Evolutionary conservation across 1,140 invertebrate genomes (phyloP).

Genomic region (Drosophila ohnishii): DNA sequence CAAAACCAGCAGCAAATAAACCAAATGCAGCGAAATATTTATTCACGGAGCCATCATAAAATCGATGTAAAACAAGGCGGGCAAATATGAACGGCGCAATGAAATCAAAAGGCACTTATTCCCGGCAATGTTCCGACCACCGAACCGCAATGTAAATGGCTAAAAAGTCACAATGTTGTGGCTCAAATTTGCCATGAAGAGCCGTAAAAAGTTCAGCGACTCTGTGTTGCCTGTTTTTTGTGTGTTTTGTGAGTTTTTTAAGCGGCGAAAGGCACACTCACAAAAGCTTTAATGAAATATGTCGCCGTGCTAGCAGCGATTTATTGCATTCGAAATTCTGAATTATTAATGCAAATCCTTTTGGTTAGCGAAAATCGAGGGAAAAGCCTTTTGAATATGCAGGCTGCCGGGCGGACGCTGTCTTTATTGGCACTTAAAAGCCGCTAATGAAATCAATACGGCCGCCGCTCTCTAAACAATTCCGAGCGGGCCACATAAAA

Average conservation of each 20-base stretch:
- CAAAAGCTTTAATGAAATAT: conserved; percentile 22
- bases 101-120: conserved; percentile 48
- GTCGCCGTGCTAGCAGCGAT: conserved; percentile 25
- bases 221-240: conserved; percentile 8
- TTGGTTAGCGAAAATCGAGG: conserved; percentile 3
- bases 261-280: neutral
- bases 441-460: conserved; percentile 74
- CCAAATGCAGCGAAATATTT: conserved; percentile 21
- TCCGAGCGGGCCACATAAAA: conserved; percentile 55
- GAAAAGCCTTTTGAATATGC: conserved; percentile 27
- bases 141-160: conserved; percentile 21
- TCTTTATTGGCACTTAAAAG: conserved; percentile 67
- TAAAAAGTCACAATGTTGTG: conserved; percentile 54
- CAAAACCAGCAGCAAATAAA: conserved; percentile 18
- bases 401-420: conserved; percentile 2
- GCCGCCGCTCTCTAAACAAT: conserved; percentile 65
- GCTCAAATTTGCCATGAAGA: conserved; percentile 27
- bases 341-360: conserved; percentile 46
- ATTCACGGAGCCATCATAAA: conserved; percentile 8
- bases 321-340: conserved; percentile 31
- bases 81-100: conserved; percentile 28
- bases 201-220: conserved; percentile 44
- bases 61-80: conserved; percentile 32
- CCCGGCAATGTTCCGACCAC: conserved; percentile 1
- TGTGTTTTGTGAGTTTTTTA: conserved; percentile 31